Percentiles rank a stretch among this genome's conserved stretches.
Evolutionary conservation across 2,888 invertebrate genomes (phyloP).

Genomic region (Horisme vitalbata): DNA sequence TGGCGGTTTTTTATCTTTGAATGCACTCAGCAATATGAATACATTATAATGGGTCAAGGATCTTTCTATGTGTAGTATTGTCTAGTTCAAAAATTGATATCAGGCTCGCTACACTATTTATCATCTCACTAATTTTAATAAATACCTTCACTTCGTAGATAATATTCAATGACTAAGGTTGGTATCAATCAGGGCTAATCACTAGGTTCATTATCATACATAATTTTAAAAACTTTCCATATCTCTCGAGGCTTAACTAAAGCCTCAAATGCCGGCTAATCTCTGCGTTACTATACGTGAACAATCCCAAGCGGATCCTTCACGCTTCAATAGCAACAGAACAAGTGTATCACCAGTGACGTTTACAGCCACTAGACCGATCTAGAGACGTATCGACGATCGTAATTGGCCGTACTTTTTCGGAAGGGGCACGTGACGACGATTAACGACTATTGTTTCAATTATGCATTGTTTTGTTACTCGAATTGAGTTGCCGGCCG

Average conservation of each 20-base stretch:
- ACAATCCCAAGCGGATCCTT: background rate
- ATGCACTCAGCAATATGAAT: background rate
- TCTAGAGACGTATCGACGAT: background rate
- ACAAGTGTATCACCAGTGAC: background rate
- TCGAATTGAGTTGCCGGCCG: conserved; percentile 1
- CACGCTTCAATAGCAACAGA: background rate
- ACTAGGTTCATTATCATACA: background rate
- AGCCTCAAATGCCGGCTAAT: background rate
- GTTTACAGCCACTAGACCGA: background rate
- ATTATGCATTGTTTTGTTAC: conserved; percentile 14
- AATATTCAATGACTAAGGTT: no score
- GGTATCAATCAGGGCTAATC: conserved; percentile 1
- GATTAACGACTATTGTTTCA: conserved; percentile 18
- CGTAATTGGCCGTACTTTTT: conserved; percentile 13
- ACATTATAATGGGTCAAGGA: no score
- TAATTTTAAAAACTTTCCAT: background rate
- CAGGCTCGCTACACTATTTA: no score
- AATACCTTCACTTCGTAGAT: no score
- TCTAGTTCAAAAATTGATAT: no score
- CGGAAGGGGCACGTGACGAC: background rate
- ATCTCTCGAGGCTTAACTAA: background rate
- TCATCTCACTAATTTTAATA: no score
- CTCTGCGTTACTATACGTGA: background rate
- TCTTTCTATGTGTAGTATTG: no score
- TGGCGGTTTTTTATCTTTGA: background rate